Evolutionary conservation across 2,888 invertebrate genomes (phyloP).

Genomic region (Macrostomum cliftonense): DNA sequence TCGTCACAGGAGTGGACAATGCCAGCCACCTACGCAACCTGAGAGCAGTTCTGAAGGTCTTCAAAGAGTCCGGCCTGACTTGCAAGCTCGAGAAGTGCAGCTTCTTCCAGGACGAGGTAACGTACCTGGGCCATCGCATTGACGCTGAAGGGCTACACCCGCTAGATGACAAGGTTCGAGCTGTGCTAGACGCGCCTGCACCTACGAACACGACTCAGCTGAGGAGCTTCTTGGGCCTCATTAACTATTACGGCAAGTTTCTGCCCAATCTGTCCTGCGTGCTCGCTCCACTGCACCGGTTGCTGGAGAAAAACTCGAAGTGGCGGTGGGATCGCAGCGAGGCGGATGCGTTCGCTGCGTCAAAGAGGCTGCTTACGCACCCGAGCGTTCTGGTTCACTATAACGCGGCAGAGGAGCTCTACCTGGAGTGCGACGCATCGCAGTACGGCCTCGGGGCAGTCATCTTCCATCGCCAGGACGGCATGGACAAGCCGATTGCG

Average conservation of each 20-base stretch:
- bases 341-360: constrained; percentile 13
- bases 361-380: constrained; percentile 17
- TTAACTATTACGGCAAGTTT: constrained; percentile 21
- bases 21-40: constrained; percentile 14
- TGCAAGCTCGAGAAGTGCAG: constrained; percentile 16
- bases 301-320: constrained; percentile 13
- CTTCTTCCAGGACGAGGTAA: constrained; percentile 14
- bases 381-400: constrained; percentile 21
- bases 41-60: constrained; percentile 11
- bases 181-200: constrained; percentile 17
- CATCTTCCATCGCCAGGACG: constrained; percentile 13
- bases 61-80: constrained; percentile 13
- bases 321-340: constrained; percentile 15
- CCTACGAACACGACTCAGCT: constrained; percentile 19
- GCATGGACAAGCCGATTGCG: constrained; percentile 13
- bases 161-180: constrained; percentile 15
- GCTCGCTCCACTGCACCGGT: constrained; percentile 16
- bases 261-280: constrained; percentile 16
- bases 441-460: constrained; percentile 26
- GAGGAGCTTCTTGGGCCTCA: constrained; percentile 18
- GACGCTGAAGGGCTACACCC: constrained; percentile 15
- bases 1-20: constrained; percentile 12
- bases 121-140: constrained; percentile 17
- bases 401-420: constrained; percentile 20
- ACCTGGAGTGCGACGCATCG: constrained; percentile 33